A percentile compares a stretch with the other conserved stretches of the same genome.
Evolutionary conservation across 2,888 invertebrate genomes (phyloP).

Genomic region (Ischnura elegans): DNA sequence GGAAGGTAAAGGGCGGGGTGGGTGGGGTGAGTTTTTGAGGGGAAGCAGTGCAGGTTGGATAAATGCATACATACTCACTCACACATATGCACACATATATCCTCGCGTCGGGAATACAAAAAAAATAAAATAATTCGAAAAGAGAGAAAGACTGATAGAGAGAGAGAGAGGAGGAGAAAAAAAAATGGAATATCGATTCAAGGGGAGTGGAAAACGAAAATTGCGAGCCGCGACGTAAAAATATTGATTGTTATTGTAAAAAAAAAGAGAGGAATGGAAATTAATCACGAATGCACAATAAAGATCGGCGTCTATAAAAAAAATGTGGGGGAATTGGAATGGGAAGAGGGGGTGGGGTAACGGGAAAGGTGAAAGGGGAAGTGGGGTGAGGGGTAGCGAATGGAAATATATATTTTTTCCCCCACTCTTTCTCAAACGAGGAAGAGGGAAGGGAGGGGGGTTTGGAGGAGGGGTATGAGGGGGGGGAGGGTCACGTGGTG

Average conservation of each 20-base stretch:
- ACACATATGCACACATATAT: no score
- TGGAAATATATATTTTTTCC: no score
- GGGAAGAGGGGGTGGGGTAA: neutral
- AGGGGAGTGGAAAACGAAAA: slow-evolving; percentile 39
- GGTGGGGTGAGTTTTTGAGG: neutral
- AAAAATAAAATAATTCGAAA: slow-evolving; percentile 13
- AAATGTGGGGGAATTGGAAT: neutral
- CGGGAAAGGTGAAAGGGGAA: neutral
- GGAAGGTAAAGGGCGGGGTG: neutral
- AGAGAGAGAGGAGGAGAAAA: neutral
- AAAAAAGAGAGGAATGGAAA: slow-evolving; percentile 66
- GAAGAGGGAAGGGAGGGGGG: neutral
- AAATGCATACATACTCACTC: slow-evolving; percentile 25
- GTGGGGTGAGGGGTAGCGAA: no score
- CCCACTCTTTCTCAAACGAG: no score
- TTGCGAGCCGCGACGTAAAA: slow-evolving; percentile 59
- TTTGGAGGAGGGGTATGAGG: neutral
- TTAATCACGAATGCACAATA: slow-evolving; percentile 66
- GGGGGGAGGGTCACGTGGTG: neutral
- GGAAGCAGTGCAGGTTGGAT: neutral
- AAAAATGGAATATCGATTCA: slow-evolving; percentile 52
- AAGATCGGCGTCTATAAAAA: slow-evolving; percentile 30
- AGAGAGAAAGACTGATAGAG: no score
- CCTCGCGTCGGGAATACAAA: slow-evolving; percentile 23
- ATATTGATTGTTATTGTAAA: slow-evolving; percentile 66